These are phyloP conservation scores for Sphenopsis melanotis DNA, from an alignment of 2,797 vertebrate genomes.

Conservation along the genomic window DNA sequence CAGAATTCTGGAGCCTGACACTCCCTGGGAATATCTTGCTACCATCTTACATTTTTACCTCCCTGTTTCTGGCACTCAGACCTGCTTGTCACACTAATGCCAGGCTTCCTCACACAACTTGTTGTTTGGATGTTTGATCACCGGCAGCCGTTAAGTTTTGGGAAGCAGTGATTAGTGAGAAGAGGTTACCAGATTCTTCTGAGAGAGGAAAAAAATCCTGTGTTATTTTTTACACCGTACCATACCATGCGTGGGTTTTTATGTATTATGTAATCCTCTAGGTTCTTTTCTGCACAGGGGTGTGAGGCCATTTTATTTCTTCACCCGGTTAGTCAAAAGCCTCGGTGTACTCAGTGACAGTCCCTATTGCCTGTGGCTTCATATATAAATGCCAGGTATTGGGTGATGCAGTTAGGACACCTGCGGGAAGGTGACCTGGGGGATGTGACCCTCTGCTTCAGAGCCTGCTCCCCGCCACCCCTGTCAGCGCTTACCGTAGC, in stretches of 20 bases:
- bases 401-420: rapidly evolving
- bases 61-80: neutral
- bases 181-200: neutral
- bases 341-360: neutral
- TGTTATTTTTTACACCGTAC: neutral
- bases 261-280: neutral
- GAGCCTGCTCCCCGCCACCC: neutral
- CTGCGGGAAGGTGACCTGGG: neutral
- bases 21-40: constrained; percentile 34
- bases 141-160: neutral
- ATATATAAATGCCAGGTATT: neutral
- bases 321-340: neutral
- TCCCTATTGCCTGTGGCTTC: neutral
- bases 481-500: constrained; percentile 34
- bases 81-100: neutral
- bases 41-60: neutral
- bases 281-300: neutral
- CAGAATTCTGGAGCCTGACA: constrained; percentile 25
- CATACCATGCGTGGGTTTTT: rapidly evolving
- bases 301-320: neutral
- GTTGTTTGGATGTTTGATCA: neutral
- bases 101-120: neutral
- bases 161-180: neutral
- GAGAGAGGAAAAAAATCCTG: neutral
- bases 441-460: neutral